Conservation (phyloP, 2,888 invertebrate species). For the Pardosa pseudoannulata region DNA sequence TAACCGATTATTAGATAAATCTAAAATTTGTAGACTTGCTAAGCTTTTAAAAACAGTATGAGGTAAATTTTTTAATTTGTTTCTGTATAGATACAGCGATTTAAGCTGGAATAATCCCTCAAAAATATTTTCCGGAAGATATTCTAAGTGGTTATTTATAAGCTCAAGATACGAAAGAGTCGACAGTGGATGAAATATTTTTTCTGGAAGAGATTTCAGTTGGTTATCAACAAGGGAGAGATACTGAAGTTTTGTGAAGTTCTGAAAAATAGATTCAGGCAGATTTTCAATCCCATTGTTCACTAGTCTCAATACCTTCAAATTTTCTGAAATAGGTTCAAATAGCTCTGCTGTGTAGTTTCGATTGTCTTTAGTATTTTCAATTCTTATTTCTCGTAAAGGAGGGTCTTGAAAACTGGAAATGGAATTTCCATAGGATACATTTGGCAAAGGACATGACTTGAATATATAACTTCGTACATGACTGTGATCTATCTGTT, state of each 20-base stretch:
- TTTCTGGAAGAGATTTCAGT: conserved; percentile 39
- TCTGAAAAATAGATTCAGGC: conserved; percentile 43
- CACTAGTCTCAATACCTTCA: conserved; percentile 34
- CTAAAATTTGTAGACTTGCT: conserved; percentile 49
- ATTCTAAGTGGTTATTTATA: conserved; percentile 67
- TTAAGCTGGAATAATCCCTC: conserved; percentile 63
- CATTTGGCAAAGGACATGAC: conserved; percentile 50
- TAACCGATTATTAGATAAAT: conserved; percentile 67
- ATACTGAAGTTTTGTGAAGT: conserved; percentile 36
- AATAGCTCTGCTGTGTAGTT: conserved; percentile 40
- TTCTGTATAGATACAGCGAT: conserved; percentile 72
- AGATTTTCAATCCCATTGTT: conserved; percentile 35
- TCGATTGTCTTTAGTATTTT: conserved; percentile 3
- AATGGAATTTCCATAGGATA: conserved; percentile 40
- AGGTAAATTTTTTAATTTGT: conserved; percentile 58
- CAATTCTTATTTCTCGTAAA: conserved; percentile 43
- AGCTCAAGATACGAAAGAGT: conserved; percentile 46
- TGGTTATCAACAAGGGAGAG: conserved; percentile 61
- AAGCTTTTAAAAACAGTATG: conserved; percentile 47
- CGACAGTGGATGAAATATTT: conserved; percentile 27
- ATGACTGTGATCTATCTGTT: conserved; percentile 34
- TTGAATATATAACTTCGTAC: conserved; percentile 41
- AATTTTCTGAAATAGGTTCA: conserved; percentile 37
- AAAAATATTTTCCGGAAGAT: conserved; percentile 73
- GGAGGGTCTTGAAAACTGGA: not conserved